Conservation (phyloP, 1,140 invertebrate species). For the Saccostrea echinata region DNA sequence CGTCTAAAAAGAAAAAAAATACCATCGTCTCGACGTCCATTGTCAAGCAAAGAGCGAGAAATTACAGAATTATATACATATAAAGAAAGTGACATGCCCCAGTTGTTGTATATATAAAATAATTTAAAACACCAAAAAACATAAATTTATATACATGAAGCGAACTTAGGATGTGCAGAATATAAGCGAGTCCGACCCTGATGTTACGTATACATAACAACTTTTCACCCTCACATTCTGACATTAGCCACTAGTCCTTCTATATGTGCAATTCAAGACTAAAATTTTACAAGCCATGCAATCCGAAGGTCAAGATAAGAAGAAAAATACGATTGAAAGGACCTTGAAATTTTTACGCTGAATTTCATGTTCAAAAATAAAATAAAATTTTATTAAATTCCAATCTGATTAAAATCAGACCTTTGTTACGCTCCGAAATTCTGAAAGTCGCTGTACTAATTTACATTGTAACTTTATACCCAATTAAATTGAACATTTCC, state of each 20-base stretch:
- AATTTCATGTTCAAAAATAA: neutral
- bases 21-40: neutral
- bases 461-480: neutral
- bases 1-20: neutral
- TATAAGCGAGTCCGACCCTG: no score
- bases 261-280: no score
- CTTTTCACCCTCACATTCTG: no score
- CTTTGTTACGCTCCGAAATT: no score
- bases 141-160: no score
- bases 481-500: neutral
- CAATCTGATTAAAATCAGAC: no score
- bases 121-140: no score
- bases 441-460: no score
- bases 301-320: neutral
- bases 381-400: neutral
- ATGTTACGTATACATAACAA: no score
- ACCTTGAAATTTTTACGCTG: neutral
- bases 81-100: neutral
- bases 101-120: neutral
- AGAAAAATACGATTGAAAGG: neutral
- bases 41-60: conserved; percentile 2
- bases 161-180: no score
- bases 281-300: neutral
- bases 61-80: neutral
- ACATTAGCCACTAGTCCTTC: no score